Percentiles rank a stretch among this genome's conserved stretches.
phyloP scores from a whole-genome alignment of 1,140 invertebrate species.

The Acromyrmex charruanus region DNA sequence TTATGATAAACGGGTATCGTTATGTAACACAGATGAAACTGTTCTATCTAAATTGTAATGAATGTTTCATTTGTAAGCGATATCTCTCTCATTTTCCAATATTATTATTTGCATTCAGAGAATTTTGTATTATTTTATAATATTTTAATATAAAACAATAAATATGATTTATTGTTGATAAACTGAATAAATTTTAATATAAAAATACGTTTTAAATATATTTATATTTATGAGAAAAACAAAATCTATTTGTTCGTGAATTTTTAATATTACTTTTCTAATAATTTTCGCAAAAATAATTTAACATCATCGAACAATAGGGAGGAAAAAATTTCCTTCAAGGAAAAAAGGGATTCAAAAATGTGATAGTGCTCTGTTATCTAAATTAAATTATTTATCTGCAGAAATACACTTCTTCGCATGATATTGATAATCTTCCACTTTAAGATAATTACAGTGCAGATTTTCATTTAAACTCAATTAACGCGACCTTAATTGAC shows the following conservation, averaged over 20 bases:
- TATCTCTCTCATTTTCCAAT: background rate
- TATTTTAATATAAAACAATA: background rate
- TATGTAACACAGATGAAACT: constrained; percentile 20
- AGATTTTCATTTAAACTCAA: background rate
- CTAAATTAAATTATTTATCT: background rate
- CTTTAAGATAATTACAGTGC: background rate
- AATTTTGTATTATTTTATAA: background rate
- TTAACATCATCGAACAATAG: background rate
- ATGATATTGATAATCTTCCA: background rate
- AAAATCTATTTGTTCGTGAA: background rate
- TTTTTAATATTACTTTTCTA: background rate
- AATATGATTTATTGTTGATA: background rate
- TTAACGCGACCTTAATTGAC: background rate
- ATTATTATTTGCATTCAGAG: background rate
- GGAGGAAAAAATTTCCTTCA: background rate
- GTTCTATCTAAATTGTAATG: background rate
- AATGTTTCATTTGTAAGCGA: background rate
- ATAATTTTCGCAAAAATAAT: constrained; percentile 5
- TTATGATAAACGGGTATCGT: constrained; percentile 22
- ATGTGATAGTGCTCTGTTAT: background rate
- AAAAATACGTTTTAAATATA: background rate
- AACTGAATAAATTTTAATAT: background rate
- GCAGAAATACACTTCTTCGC: background rate
- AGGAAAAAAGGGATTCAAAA: background rate
- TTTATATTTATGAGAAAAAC: background rate